Evolutionary conservation across 2,113 vertebrate species (phyloP), one percentile per base, ranked within the genome.

Genomic region (Prietella phreatophila): DNA sequence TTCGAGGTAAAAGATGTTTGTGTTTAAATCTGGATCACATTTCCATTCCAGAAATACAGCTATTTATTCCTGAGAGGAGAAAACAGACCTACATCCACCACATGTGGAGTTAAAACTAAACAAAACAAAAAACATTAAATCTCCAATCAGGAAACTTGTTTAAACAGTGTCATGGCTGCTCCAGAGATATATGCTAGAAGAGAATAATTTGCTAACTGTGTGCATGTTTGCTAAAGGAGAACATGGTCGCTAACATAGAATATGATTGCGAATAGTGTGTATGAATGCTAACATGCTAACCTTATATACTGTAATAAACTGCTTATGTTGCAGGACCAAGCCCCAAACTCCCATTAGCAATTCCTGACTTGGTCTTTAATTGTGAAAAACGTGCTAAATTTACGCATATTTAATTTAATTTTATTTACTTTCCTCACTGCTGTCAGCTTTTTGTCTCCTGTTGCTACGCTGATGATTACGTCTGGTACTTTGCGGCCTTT

Each of bases 341-440:
- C 75, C 27, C 39, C 3, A 82, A 82, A 30, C 20, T 61, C 10
- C 30, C 30, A 13, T 82, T 39, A 61, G 8, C 30, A 20, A 36
- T 5, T 61, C 17, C 55, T 56, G 53, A 56, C 71, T 75, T 4
- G 5, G 42, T 50, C 7, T 75, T 71, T 75, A 75, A 75, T 22
- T 25, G 39, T 42, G 22, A 42, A 75, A 25, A 75, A 75, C 8
- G 0, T 11, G 42, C 22, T 14, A 47, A 5, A 1, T 53, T 79
- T 30, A 13, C 6, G 13, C 7, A 17, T 55, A 19, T 61, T 42
- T 42, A 5, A 42, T 42, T 83, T 39, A 5, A 17, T 78, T 76
- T 20, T 42, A 76, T 50, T 79, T 61, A 10, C 39, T 60, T 50
- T 86, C 85, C 58, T 86, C 85, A 33, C 85, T 86, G 75, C 85